These are phyloP conservation scores for Chalcosyrphus nemorum DNA, from an alignment of 2,888 invertebrate genomes.

Conservation along the genomic window DNA sequence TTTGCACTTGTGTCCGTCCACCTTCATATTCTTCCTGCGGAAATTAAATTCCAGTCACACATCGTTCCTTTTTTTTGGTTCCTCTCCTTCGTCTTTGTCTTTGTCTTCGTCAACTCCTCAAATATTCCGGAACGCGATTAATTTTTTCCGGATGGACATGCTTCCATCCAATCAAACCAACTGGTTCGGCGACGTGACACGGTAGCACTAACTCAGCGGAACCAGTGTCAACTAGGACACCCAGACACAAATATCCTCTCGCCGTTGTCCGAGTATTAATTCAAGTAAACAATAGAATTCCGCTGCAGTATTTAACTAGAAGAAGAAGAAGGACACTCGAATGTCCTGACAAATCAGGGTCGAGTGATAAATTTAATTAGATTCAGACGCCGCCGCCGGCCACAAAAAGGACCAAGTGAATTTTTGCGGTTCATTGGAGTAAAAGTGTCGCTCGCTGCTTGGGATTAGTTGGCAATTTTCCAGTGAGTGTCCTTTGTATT, in stretches of 20 bases:
- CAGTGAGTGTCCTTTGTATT: conserved; percentile 16
- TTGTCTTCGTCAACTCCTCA: conserved; percentile 27
- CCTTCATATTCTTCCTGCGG: conserved; percentile 34
- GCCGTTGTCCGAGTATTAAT: conserved; percentile 40
- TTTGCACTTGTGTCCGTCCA: neutral
- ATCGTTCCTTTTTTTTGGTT: conserved; percentile 55
- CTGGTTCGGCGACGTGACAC: conserved; percentile 28
- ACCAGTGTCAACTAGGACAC: conserved; percentile 54
- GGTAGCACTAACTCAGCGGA: neutral
- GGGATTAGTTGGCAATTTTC: conserved; percentile 67
- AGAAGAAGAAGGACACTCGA: neutral
- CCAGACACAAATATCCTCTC: conserved; percentile 51
- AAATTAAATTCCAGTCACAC: conserved; percentile 73
- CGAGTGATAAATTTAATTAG: conserved; percentile 70
- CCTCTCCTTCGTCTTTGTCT: neutral
- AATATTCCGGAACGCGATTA: conserved; percentile 58
- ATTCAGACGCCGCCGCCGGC: too few species aligned
- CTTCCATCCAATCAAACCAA: conserved; percentile 57
- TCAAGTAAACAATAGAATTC: conserved; percentile 49
- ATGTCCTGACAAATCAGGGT: conserved; percentile 65
- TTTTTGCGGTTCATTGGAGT: conserved; percentile 66
- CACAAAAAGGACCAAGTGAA: conserved; percentile 36
- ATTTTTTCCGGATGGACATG: conserved; percentile 70
- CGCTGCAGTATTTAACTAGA: conserved; percentile 21
- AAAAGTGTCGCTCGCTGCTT: conserved; percentile 47